These are phyloP conservation scores for Drosophila aldrichi DNA, from an alignment of 2,888 invertebrate genomes.

Conservation along the genomic window DNA sequence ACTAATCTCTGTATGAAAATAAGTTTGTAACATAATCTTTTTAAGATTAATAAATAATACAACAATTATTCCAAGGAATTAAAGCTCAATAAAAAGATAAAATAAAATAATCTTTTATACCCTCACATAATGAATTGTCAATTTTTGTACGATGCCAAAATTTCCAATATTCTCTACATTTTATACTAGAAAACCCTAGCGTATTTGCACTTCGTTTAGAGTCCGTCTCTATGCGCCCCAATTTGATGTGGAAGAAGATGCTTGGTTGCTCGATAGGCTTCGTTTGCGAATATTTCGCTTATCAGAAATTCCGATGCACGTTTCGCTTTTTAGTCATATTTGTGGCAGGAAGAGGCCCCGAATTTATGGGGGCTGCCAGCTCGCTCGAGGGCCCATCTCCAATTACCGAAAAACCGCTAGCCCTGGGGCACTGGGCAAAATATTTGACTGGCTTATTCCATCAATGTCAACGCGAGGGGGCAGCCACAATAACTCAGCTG, in stretches of 20 bases:
- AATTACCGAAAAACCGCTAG: constrained; percentile 54
- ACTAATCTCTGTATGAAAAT: too few species aligned
- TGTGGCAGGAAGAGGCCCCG: constrained; percentile 56
- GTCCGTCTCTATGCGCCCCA: neutral
- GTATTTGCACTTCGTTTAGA: neutral
- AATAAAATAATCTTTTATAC: too few species aligned
- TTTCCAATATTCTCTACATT: too few species aligned
- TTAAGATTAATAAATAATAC: too few species aligned
- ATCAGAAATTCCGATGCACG: constrained; percentile 72
- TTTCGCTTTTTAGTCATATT: constrained; percentile 53
- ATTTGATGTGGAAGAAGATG: too few species aligned
- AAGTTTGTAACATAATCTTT: too few species aligned
- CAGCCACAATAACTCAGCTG: constrained; percentile 56
- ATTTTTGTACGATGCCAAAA: too few species aligned
- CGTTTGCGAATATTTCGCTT: constrained; percentile 34
- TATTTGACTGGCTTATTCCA: constrained; percentile 64
- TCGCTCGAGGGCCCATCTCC: constrained; percentile 65
- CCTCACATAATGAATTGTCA: too few species aligned
- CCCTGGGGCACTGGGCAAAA: constrained; percentile 55
- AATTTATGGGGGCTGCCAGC: constrained; percentile 41
- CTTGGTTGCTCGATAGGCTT: constrained; percentile 33
- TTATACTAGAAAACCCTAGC: neutral
- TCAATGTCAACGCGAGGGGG: constrained; percentile 53
- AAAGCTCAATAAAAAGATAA: too few species aligned
- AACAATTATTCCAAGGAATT: too few species aligned